Evolutionary conservation across 2,888 invertebrate species (phyloP).

Genomic region (Chymomyza fuscimana): DNA sequence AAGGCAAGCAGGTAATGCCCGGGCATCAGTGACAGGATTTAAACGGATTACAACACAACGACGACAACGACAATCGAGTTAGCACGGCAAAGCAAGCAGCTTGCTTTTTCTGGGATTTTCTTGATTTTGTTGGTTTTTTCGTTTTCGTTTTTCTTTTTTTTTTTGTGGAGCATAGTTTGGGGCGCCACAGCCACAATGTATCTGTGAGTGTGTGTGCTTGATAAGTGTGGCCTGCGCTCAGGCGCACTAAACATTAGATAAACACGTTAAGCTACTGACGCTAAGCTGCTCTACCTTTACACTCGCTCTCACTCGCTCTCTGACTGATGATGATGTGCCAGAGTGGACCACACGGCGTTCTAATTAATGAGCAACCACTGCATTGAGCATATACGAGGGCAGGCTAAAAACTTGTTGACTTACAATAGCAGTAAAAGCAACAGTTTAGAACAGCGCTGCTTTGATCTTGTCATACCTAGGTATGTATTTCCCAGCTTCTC

Average conservation of each 20-base stretch:
- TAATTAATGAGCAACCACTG: conserved; percentile 60
- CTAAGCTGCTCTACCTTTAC: background rate
- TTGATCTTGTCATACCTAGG: no score
- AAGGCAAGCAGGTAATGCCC: conserved; percentile 61
- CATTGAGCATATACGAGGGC: conserved; percentile 2
- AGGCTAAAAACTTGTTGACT: no score
- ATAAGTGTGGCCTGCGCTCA: conserved; percentile 47
- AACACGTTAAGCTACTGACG: conserved; percentile 52
- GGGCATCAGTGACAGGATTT: conserved; percentile 72
- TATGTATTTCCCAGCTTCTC: no score
- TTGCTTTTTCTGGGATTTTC: background rate
- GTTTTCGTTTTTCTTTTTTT: background rate
- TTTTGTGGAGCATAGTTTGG: background rate
- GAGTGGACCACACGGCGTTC: conserved; percentile 52
- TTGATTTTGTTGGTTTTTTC: background rate
- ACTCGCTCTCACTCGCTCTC: conserved; percentile 18
- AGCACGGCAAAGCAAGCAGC: conserved; percentile 40
- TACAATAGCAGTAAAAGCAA: no score
- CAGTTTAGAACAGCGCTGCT: no score
- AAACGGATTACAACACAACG: conserved; percentile 69
- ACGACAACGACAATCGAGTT: conserved; percentile 68
- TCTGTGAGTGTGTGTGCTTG: conserved; percentile 27
- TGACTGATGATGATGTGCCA: conserved; percentile 60
- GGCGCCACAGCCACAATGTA: conserved; percentile 2
- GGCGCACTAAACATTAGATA: conserved; percentile 59